A percentile compares a stretch with the other conserved stretches of the same genome.
These are phyloP conservation scores for Iselma pallidipennis DNA, from an alignment of 2,888 invertebrate species.

Conservation along the genomic window DNA sequence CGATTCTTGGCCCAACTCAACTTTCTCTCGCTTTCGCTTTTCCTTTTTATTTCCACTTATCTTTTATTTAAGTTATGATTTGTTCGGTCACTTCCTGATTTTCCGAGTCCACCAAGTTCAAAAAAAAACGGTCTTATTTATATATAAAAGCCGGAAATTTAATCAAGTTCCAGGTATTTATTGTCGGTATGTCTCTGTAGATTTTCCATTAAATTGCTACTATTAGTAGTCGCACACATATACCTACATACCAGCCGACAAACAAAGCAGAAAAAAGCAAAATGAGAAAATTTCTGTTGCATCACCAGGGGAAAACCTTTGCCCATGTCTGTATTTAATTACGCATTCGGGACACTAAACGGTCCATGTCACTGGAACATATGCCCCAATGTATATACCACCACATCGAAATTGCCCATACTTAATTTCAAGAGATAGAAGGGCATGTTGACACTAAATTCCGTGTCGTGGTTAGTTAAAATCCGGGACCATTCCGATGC, in stretches of 20 bases:
- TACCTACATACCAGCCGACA: too few relatives aligned
- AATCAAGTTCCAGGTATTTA: conserved; percentile 17
- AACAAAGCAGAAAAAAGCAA: background rate
- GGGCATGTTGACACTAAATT: conserved; percentile 32
- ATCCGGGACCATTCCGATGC: conserved; percentile 4
- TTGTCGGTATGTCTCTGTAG: conserved; percentile 1
- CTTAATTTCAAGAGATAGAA: conserved; percentile 27
- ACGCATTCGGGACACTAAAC: conserved; percentile 30
- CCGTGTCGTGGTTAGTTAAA: conserved; percentile 23
- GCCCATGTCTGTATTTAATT: conserved; percentile 33
- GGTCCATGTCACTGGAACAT: conserved; percentile 28
- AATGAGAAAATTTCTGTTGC: background rate
- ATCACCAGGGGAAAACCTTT: background rate
- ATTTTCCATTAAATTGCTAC: conserved; percentile 5
- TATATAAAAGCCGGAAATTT: conserved; percentile 25
- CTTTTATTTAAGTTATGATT: conserved; percentile 33
- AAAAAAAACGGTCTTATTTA: background rate
- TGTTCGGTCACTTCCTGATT: conserved; percentile 34
- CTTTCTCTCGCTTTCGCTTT: conserved; percentile 8
- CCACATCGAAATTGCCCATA: conserved; percentile 31
- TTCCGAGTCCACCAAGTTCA: conserved; percentile 17
- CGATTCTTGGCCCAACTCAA: too few relatives aligned
- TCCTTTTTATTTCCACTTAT: conserved; percentile 9
- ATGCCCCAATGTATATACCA: conserved; percentile 15
- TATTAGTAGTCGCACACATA: background rate